Conservation (phyloP, 2,113 vertebrate species). For the Brachypteracias leptosomus region DNA sequence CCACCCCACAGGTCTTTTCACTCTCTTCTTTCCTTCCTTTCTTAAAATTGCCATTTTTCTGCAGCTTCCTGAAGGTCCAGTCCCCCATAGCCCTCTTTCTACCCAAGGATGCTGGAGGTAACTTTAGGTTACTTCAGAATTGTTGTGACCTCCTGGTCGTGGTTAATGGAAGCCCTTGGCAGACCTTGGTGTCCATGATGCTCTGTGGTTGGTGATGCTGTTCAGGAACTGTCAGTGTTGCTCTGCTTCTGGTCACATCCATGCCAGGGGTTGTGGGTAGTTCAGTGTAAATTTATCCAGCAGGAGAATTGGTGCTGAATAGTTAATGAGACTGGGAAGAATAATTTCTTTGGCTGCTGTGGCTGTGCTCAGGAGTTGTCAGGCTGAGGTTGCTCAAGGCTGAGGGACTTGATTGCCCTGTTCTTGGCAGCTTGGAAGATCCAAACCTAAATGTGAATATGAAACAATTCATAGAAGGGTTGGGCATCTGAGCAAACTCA, state of each 20-base stretch:
- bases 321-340: neutral
- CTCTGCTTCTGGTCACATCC: rapidly evolving
- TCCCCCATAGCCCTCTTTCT: neutral
- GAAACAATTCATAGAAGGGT: neutral
- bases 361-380: neutral
- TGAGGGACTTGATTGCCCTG: neutral
- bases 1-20: no score
- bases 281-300: neutral
- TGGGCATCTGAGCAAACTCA: neutral
- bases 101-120: neutral
- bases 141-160: neutral
- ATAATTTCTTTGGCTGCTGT: neutral
- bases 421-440: neutral
- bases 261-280: neutral
- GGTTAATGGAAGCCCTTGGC: neutral
- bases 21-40: neutral
- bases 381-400: neutral
- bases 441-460: neutral
- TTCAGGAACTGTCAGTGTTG: neutral
- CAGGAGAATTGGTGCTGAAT: neutral
- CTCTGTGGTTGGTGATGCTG: neutral
- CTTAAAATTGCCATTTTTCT: neutral
- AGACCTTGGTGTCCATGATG: rapidly evolving
- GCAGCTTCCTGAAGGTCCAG: neutral
- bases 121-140: neutral